Evolutionary conservation across 2,113 vertebrate genomes (phyloP).

Genomic region (Sturnira hondurensis): DNA sequence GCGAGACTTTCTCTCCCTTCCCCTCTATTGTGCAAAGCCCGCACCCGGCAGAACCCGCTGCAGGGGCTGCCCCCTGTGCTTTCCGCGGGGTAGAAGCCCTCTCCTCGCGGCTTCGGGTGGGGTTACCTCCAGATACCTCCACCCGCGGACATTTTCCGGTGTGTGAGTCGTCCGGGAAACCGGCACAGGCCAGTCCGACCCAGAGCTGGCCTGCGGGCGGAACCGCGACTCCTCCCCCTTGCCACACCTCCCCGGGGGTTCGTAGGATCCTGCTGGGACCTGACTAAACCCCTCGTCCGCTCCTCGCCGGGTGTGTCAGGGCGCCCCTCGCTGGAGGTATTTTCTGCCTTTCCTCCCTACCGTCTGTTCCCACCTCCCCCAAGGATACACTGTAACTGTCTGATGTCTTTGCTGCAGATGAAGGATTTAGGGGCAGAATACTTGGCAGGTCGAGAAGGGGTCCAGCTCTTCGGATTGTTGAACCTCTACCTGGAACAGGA

Average conservation of each 20-base stretch:
- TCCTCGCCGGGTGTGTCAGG: neutral
- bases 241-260: slow-evolving; percentile 45
- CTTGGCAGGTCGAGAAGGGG: slow-evolving; percentile 84
- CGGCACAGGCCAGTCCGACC: neutral
- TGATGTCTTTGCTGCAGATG: slow-evolving; percentile 71
- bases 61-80: neutral
- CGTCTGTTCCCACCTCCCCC: fast-evolving
- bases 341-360: neutral
- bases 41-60: neutral
- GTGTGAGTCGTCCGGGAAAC: neutral
- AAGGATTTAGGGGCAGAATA: slow-evolving; percentile 73
- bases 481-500: slow-evolving; percentile 90
- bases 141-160: neutral
- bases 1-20: neutral
- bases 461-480: slow-evolving; percentile 92
- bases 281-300: neutral
- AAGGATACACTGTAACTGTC: neutral
- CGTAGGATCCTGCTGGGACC: neutral
- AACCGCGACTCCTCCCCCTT: neutral
- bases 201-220: neutral
- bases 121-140: neutral
- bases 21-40: neutral
- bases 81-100: fast-evolving
- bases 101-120: neutral
- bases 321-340: neutral